These are phyloP conservation scores for Hoplostethus mediterraneus DNA, from an alignment of 2,797 vertebrate species.

Conservation along the genomic window DNA sequence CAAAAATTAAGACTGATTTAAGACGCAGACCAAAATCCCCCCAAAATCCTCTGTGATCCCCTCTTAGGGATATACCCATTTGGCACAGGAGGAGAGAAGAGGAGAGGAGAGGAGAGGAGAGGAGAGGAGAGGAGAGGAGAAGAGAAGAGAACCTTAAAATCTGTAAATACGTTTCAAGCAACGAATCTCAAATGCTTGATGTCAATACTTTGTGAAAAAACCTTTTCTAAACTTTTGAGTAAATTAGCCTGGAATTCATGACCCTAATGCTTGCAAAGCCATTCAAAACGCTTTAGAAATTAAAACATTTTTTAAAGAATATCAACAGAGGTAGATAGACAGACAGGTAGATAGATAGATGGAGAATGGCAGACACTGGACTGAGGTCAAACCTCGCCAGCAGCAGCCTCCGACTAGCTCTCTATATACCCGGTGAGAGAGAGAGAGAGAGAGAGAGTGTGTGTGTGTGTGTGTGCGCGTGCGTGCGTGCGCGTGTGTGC, in stretches of 20 bases:
- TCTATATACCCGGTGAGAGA: slow-evolving; percentile 28
- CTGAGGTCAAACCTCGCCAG: slow-evolving; percentile 70
- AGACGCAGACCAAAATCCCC: slow-evolving; percentile 84
- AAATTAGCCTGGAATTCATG: slow-evolving; percentile 7
- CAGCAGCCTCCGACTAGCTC: slow-evolving; percentile 45
- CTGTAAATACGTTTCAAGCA: slow-evolving; percentile 2
- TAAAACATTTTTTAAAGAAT: no score
- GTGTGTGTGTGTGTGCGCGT: slow-evolving; percentile 6
- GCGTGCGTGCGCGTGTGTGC: background rate
- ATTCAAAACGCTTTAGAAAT: background rate
- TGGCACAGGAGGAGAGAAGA: slow-evolving; percentile 75
- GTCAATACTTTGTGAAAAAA: slow-evolving; percentile 20
- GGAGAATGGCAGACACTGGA: slow-evolving; percentile 79
- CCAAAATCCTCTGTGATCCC: slow-evolving; percentile 95
- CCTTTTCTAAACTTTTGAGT: slow-evolving; percentile 1
- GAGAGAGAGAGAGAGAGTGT: no score
- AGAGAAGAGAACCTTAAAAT: slow-evolving; percentile 12
- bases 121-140: slow-evolving; percentile 6
- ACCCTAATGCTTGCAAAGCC: background rate
- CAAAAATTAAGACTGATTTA: slow-evolving; percentile 99
- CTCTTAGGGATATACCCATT: slow-evolving; percentile 85
- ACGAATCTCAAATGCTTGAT: slow-evolving; percentile 17
- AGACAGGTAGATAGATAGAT: slow-evolving; percentile 50
- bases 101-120: slow-evolving; percentile 17
- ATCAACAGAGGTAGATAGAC: slow-evolving; percentile 9